Percentiles rank a stretch among this genome's conserved stretches.
phyloP scores from a whole-genome alignment of 2,888 invertebrate genomes.

The Allophyes oxyacanthae region DNA sequence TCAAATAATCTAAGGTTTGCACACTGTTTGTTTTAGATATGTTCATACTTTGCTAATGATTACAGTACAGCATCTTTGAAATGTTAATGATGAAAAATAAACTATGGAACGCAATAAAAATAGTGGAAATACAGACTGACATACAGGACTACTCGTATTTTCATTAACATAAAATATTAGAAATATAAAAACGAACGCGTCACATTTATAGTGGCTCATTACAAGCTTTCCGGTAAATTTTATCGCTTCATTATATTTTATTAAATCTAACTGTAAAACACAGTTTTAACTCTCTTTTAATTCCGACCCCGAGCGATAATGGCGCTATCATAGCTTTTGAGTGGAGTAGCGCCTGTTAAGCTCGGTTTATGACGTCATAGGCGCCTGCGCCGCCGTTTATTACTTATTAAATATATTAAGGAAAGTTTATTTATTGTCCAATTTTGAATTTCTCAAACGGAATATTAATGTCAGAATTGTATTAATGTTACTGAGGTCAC shows the following conservation, averaged over 20 bases:
- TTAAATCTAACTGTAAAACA: conserved; percentile 53
- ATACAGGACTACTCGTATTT: neutral
- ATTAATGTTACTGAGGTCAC: conserved; percentile 21
- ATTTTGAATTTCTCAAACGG: conserved; percentile 44
- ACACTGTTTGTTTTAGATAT: no score
- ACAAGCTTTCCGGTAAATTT: conserved; percentile 39
- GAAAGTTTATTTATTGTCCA: conserved; percentile 49
- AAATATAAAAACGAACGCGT: conserved; percentile 13
- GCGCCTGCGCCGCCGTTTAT: conserved; percentile 48
- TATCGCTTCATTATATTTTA: conserved; percentile 56
- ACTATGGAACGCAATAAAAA: no score
- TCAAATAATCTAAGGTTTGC: no score
- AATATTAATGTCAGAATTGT: conserved; percentile 31
- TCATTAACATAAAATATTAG: neutral
- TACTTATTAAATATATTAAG: conserved; percentile 47
- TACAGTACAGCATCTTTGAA: no score
- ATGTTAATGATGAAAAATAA: no score
- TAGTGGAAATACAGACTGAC: neutral
- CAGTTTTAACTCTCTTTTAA: conserved; percentile 49
- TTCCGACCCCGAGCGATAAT: conserved; percentile 28
- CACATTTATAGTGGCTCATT: conserved; percentile 37
- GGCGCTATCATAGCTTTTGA: conserved; percentile 21
- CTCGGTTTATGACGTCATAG: conserved; percentile 48
- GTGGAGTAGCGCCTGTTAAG: conserved; percentile 28
- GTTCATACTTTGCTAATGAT: no score